Conservation (phyloP, 2,888 invertebrate species). For the Philereme vetulata region DNA sequence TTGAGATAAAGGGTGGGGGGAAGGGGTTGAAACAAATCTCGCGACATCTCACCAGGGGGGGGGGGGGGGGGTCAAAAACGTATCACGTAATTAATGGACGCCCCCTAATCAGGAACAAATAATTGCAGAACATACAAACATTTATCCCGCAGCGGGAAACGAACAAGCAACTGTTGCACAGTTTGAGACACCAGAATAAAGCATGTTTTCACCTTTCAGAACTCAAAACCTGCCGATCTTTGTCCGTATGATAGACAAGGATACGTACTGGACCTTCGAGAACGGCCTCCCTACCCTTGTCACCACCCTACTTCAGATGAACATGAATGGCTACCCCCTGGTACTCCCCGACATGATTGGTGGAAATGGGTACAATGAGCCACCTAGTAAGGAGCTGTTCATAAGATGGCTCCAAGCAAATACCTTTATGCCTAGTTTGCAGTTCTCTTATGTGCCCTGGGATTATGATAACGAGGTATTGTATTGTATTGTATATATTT, state of each 20-base stretch:
- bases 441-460: conserved; percentile 92
- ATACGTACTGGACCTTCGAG: conserved; percentile 86
- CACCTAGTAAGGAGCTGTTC: conserved; percentile 85
- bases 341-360: conserved; percentile 92
- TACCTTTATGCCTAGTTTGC: conserved; percentile 90
- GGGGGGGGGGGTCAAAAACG: no score
- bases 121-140: no score
- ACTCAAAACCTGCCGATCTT: conserved; percentile 88
- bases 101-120: no score
- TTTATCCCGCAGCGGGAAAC: no score
- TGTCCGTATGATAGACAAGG: conserved; percentile 90
- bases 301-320: conserved; percentile 86
- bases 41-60: no score
- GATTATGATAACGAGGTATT: conserved; percentile 84
- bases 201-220: conserved; percentile 48
- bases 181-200: no score
- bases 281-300: conserved; percentile 89
- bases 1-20: no score
- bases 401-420: conserved; percentile 91
- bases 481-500: no score
- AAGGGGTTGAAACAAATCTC: no score
- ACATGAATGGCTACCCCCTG: conserved; percentile 86
- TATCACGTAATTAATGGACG: no score
- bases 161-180: no score
- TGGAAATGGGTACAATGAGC: conserved; percentile 82